A percentile compares a stretch with the other conserved stretches of the same genome.
Evolutionary conservation across 1,140 invertebrate species (phyloP).

Genomic region (Pygmarrhopalites habei): DNA sequence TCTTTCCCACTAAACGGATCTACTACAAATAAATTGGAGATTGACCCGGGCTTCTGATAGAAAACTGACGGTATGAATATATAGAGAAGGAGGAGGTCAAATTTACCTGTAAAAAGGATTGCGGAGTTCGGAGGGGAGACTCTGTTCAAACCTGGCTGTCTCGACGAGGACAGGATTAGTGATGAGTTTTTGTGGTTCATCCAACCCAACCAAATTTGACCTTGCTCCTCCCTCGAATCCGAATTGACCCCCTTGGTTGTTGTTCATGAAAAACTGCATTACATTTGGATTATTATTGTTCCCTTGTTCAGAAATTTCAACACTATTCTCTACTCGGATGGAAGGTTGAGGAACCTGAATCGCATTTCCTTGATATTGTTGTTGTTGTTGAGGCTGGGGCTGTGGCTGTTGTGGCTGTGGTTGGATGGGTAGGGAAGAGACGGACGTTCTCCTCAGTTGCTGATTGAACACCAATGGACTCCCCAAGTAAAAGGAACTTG

Average conservation of each 20-base stretch:
- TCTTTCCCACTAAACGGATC: background rate
- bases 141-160: constrained; percentile 18
- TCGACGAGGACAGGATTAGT: constrained; percentile 25
- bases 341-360: background rate
- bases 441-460: no score
- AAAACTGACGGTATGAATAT: no score
- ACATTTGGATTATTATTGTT: no score
- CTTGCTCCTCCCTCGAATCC: background rate
- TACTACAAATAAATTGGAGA: no score
- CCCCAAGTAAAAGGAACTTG: constrained; percentile 25
- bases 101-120: constrained; percentile 38
- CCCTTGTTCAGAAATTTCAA: constrained; percentile 2
- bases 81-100: no score
- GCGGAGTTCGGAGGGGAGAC: constrained; percentile 19
- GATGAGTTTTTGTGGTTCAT: background rate
- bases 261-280: no score
- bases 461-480: no score
- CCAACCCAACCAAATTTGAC: background rate
- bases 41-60: no score
- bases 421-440: background rate
- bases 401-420: background rate
- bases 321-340: background rate
- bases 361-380: background rate
- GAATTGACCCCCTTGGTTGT: no score
- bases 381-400: background rate